Percentiles rank a stretch among this genome's conserved stretches.
These are phyloP conservation scores for Pogonomyrmex barbatus DNA, from an alignment of 1,140 invertebrate genomes.

Conservation along the genomic window DNA sequence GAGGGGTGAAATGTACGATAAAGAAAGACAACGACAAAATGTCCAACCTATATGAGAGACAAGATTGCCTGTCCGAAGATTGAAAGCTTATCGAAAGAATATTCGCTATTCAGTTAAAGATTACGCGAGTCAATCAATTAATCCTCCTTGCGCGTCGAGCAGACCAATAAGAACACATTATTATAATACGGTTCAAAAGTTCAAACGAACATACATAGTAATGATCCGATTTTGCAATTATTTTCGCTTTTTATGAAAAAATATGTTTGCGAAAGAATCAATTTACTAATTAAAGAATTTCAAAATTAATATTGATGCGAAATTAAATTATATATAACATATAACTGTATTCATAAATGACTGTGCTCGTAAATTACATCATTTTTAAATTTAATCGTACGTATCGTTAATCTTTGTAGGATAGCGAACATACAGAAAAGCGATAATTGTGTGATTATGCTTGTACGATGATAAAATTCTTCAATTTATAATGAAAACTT, in stretches of 20 bases:
- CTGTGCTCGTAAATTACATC: neutral
- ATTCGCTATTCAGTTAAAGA: constrained; percentile 11
- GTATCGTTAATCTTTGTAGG: neutral
- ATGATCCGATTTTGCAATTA: neutral
- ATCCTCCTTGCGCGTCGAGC: neutral
- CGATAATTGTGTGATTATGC: neutral
- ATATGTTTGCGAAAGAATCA: neutral
- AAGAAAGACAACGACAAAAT: neutral
- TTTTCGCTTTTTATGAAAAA: neutral
- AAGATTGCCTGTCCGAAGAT: constrained; percentile 15
- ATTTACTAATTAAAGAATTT: constrained; percentile 17
- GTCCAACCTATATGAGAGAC: neutral
- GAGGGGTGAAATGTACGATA: constrained; percentile 21
- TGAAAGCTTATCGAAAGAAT: constrained; percentile 35
- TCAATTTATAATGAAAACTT: neutral
- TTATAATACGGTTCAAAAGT: neutral
- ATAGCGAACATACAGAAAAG: neutral
- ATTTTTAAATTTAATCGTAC: constrained; percentile 25
- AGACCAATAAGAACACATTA: neutral
- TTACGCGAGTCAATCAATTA: constrained; percentile 8
- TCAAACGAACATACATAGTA: neutral
- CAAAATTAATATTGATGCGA: neutral
- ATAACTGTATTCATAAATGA: neutral
- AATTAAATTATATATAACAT: neutral
- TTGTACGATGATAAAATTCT: neutral